Evolutionary conservation across 2,888 invertebrate genomes (phyloP).

Genomic region (Cistogaster globosa): DNA sequence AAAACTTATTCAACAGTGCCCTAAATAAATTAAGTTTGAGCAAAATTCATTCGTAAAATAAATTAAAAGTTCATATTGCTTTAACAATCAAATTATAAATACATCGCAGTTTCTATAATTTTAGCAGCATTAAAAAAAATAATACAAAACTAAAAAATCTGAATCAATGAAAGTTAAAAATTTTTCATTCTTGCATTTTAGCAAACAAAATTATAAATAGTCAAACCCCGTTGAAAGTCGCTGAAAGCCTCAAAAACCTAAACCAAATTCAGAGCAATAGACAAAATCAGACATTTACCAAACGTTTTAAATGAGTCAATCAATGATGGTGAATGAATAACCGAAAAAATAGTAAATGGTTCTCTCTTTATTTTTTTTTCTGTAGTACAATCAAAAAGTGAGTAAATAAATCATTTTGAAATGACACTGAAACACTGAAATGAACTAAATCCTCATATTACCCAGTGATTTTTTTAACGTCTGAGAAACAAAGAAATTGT

Average conservation of each 20-base stretch:
- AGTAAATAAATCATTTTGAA: constrained; percentile 60
- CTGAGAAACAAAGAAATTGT: not conserved
- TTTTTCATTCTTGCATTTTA: not conserved
- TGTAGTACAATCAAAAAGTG: constrained; percentile 30
- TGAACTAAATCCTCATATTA: not conserved
- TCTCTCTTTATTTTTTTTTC: not conserved
- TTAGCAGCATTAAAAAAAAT: not conserved
- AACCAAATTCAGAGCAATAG: constrained; percentile 36
- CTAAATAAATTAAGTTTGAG: no score
- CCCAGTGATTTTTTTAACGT: not conserved
- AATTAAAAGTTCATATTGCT: constrained; percentile 25
- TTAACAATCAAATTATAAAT: constrained; percentile 11
- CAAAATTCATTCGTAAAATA: not conserved
- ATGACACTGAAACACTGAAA: constrained; percentile 51
- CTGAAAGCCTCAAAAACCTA: constrained; percentile 36
- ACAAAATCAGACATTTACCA: constrained; percentile 49
- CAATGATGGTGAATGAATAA: constrained; percentile 17
- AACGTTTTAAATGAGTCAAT: constrained; percentile 44
- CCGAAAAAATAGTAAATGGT: not conserved
- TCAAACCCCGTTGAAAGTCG: constrained; percentile 33
- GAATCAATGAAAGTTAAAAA: constrained; percentile 3
- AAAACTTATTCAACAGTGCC: no score
- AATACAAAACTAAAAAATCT: not conserved
- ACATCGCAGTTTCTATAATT: not conserved
- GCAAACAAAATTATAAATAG: constrained; percentile 24